Evolutionary conservation across 2,888 invertebrate species (phyloP).

Genomic region (Dromius quadrimaculatus): DNA sequence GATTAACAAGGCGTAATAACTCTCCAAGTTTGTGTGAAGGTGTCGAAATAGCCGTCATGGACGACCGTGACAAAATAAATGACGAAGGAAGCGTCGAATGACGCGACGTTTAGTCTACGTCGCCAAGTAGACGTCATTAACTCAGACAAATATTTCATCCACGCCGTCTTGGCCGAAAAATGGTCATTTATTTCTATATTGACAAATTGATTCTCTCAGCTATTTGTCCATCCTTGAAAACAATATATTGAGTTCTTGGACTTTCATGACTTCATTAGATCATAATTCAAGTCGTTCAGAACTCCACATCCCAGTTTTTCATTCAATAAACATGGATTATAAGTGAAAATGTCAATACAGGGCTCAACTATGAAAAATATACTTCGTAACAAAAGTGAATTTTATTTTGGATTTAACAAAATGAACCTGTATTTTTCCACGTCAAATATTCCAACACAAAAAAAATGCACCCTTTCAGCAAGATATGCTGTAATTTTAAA

Average conservation of each 20-base stretch:
- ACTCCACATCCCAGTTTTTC: too few species aligned
- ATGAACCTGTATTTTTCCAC: too few species aligned
- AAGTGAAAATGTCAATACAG: too few species aligned
- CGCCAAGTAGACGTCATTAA: conserved; percentile 47
- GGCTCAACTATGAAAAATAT: too few species aligned
- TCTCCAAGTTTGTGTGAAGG: conserved; percentile 26
- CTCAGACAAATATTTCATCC: conserved; percentile 52
- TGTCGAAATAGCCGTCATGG: conserved; percentile 35
- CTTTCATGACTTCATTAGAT: conserved; percentile 33
- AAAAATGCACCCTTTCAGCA: conserved; percentile 14
- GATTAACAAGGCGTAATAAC: conserved; percentile 30
- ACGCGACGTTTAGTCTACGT: conserved; percentile 47
- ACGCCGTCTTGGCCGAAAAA: conserved; percentile 52
- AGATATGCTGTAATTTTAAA: neutral
- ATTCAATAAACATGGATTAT: too few species aligned
- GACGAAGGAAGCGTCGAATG: conserved; percentile 49
- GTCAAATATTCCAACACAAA: too few species aligned
- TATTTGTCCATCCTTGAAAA: conserved; percentile 33
- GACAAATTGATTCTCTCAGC: conserved; percentile 49
- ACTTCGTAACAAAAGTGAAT: too few species aligned
- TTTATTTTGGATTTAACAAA: too few species aligned
- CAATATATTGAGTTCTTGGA: conserved; percentile 34
- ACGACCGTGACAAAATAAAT: conserved; percentile 44
- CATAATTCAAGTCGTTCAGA: too few species aligned
- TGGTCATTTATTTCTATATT: conserved; percentile 52